A percentile compares a stretch with the other conserved stretches of the same genome.
These are phyloP conservation scores for Calcarius ornatus DNA, from an alignment of 2,113 vertebrate species.

Conservation along the genomic window DNA sequence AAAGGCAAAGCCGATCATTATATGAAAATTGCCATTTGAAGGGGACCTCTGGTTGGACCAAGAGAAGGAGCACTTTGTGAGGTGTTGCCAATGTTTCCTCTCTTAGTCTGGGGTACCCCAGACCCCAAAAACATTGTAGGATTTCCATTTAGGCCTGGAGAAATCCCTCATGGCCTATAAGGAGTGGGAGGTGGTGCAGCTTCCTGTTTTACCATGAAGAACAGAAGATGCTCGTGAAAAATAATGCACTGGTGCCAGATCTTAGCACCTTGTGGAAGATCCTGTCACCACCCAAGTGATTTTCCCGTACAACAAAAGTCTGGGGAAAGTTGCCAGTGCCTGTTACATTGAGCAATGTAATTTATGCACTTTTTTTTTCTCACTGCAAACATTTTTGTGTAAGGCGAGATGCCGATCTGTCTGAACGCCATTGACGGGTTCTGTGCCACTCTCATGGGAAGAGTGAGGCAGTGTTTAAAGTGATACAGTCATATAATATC, in stretches of 20 bases:
- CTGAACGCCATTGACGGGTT: background rate
- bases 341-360: background rate
- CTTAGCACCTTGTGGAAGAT: conserved; percentile 22
- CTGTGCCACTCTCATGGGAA: background rate
- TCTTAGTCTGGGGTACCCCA: background rate
- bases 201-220: background rate
- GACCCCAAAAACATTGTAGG: rapidly evolving
- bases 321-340: background rate
- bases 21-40: background rate
- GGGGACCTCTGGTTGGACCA: background rate
- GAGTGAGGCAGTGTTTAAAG: conserved; percentile 9
- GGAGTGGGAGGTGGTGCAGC: background rate
- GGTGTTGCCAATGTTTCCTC: background rate
- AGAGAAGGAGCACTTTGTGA: background rate
- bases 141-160: background rate
- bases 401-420: background rate
- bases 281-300: conserved; percentile 28
- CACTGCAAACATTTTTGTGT: background rate
- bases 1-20: background rate
- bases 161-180: background rate
- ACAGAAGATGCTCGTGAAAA: conserved; percentile 3
- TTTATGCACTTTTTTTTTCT: background rate
- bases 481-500: conserved; percentile 36
- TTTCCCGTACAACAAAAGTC: background rate
- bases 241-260: background rate